These are phyloP conservation scores for Pogonocichla stellata DNA, from an alignment of 2,113 vertebrate genomes.

Conservation along the genomic window DNA sequence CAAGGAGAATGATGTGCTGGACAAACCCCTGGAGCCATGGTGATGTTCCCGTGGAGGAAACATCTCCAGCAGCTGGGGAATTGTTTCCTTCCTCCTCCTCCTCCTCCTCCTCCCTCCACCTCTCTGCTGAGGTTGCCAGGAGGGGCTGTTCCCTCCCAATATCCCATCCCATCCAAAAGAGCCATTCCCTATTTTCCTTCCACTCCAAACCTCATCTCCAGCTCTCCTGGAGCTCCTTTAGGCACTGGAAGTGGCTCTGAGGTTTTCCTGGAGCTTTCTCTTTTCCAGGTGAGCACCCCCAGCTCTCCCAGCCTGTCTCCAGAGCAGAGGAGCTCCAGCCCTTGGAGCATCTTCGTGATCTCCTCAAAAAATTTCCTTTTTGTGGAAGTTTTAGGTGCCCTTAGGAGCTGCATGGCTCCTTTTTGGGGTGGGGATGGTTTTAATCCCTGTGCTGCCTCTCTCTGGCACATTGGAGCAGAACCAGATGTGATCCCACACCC, in stretches of 20 bases:
- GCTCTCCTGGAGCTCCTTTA: background rate
- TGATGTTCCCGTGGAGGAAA: background rate
- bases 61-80: background rate
- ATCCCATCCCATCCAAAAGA: no score
- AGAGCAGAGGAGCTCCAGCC: background rate
- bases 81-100: background rate
- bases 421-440: background rate
- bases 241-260: background rate
- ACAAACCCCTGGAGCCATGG: background rate
- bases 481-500: accelerated
- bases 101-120: background rate
- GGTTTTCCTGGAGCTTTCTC: background rate
- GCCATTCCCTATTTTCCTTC: background rate
- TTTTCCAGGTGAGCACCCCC: background rate
- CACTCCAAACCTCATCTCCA: background rate
- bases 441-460: background rate
- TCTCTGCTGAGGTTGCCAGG: background rate
- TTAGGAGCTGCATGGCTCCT: background rate
- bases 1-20: background rate
- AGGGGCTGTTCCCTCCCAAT: background rate
- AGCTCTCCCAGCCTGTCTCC: background rate
- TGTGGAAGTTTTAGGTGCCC: background rate
- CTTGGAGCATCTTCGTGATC: accelerated
- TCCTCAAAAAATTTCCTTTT: background rate
- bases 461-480: background rate